A percentile compares a stretch with the other conserved stretches of the same genome.
Conservation (phyloP, 2,113 vertebrate species). For the Pionites leucogaster region DNA sequence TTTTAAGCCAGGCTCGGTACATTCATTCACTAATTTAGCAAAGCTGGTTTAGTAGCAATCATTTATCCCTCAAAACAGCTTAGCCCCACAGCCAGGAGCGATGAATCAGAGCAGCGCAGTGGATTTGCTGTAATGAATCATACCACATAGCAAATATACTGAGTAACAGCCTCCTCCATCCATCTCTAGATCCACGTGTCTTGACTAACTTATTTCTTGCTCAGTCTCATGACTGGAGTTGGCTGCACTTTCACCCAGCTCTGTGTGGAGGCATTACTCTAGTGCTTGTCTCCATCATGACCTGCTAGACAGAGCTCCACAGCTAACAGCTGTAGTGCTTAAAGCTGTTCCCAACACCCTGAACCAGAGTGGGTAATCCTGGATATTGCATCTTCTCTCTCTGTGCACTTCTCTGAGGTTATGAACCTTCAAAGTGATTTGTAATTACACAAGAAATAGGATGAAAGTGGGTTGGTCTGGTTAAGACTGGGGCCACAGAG, state of each 20-base stretch:
- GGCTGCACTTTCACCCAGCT: not conserved
- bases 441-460: not conserved
- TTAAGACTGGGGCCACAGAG: not conserved
- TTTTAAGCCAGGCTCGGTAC: not conserved
- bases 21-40: not conserved
- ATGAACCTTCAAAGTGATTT: not conserved
- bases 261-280: not conserved
- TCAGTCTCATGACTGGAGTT: not conserved
- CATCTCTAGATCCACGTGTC: not conserved
- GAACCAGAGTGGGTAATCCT: not conserved
- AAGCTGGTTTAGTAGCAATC: not conserved
- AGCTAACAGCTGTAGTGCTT: not conserved
- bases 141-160: not conserved
- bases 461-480: not conserved
- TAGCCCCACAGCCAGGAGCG: not conserved
- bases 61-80: not conserved
- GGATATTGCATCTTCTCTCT: not conserved
- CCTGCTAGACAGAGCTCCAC: not conserved
- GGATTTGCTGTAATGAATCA: conserved; percentile 7
- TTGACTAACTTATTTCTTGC: not conserved
- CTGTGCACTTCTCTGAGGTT: not conserved
- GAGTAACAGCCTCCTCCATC: not conserved
- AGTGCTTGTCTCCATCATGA: not conserved
- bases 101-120: not conserved
- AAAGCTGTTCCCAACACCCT: not conserved